Percentiles rank a stretch among this genome's conserved stretches.
Conservation (phyloP, 2,888 invertebrate species). For the Spatulosminthurus flaviceps region DNA sequence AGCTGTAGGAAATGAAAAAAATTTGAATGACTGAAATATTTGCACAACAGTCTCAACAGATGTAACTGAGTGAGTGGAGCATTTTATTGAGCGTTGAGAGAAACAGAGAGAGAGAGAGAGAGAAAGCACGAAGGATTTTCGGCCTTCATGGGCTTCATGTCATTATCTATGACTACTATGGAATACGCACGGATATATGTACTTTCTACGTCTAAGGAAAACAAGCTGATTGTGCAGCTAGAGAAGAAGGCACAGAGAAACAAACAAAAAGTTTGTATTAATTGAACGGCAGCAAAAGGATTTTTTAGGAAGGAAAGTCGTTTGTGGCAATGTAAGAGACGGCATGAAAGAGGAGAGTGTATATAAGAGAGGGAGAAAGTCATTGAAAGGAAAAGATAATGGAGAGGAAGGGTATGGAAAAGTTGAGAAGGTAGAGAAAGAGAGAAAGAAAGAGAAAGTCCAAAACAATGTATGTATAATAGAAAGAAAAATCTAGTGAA, state of each 20-base stretch:
- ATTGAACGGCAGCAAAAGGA: background rate
- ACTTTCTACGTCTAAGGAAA: too few species aligned
- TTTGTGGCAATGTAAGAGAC: background rate
- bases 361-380: background rate
- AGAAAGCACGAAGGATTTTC: too few species aligned
- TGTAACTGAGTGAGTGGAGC: too few species aligned
- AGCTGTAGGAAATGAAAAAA: too few species aligned
- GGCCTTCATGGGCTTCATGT: too few species aligned
- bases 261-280: background rate
- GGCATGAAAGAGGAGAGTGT: background rate
- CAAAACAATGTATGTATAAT: background rate
- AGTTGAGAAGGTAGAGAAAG: constrained; percentile 18
- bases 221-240: too few species aligned
- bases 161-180: too few species aligned
- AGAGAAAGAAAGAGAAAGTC: background rate
- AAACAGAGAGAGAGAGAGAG: too few species aligned
- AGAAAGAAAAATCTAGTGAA: background rate
- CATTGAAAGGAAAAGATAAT: background rate
- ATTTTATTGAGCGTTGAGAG: too few species aligned
- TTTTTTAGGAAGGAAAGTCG: background rate
- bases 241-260: background rate
- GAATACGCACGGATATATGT: too few species aligned
- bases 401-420: background rate
- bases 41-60: too few species aligned
- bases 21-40: too few species aligned